Base-by-base conservation (phyloP, 2,888 invertebrate species). In the Dendrolimus pini region DNA sequence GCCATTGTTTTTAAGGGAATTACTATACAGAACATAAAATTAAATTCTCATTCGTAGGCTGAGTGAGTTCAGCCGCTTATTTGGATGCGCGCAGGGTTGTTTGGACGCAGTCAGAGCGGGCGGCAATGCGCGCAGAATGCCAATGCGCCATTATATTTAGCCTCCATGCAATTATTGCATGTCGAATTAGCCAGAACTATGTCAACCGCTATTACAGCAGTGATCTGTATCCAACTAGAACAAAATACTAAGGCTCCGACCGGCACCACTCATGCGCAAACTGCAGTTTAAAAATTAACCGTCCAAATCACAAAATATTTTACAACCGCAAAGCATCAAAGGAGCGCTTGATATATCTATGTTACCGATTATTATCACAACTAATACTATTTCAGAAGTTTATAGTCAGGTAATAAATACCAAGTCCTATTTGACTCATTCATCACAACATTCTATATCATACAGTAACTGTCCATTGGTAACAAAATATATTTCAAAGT, bases 101-200 rank as follows among this genome's bases (percentile, higher is more conserved):
- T 62, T 66, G 66, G 71, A 68, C 71, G 74, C 68, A 76, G 80
- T 71, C 74, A 71, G 75, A 71, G 74, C 67, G 73, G 72, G 70
- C 67, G 71, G 63, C 69, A 72, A 64, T 74, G 77, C 71, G 76
- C 61, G 60, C 63, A 67, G 86, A 82, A 86, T 89, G 77, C 75
- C 82, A 89, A 89, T 82, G 74, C 65, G 67, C 76, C 78, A 80
- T 83, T 85, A 86, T 83, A 82, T 85, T 81, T 85, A 87, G 82
- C 72, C 73, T 71, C 69, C 65, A 76, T 75, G 78, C 82, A 82
- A 82, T 82, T 79, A 81, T 77, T 74, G 72, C 72, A 69, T 72
- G 71, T 74, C 75, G 76, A 75, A 81, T 81, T 74, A 77, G 74
- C 72, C 75, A 75, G 78, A 87, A 83, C 76, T 85, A 73, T 85